Percentiles rank a stretch among this genome's conserved stretches.
These are phyloP conservation scores for Tipula vernalis DNA, from an alignment of 2,888 invertebrate genomes.

Conservation along the genomic window DNA sequence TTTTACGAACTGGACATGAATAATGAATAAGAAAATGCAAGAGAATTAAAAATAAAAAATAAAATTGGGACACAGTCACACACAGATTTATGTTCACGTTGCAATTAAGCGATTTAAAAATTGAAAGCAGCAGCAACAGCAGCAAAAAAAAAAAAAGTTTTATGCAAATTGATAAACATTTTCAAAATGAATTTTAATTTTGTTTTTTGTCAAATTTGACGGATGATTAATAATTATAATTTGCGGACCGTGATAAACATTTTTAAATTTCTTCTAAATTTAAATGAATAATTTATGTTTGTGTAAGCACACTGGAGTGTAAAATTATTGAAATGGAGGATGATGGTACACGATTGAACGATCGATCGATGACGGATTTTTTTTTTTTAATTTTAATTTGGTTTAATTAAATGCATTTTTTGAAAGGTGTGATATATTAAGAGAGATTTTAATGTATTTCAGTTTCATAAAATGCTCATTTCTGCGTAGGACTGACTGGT, in stretches of 20 bases:
- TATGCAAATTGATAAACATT: not conserved
- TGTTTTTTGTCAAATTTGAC: not conserved
- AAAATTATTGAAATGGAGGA: not conserved
- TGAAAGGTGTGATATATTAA: not conserved
- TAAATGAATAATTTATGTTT: not conserved
- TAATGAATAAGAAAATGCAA: not conserved
- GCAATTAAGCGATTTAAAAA: not conserved
- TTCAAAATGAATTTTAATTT: not conserved
- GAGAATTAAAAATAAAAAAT: not conserved
- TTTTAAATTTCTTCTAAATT: not conserved
- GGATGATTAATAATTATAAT: not conserved
- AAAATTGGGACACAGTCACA: not conserved
- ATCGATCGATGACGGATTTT: not conserved
- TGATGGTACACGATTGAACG: not conserved
- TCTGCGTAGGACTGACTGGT: not conserved
- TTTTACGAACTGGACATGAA: not conserved
- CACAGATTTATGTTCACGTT: not conserved
- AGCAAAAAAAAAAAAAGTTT: not conserved
- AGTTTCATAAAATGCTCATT: not conserved
- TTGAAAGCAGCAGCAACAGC: not conserved
- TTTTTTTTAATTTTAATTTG: not conserved
- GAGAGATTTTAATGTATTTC: not conserved
- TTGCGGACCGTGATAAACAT: not conserved
- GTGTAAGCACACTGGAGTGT: not conserved
- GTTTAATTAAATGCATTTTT: not conserved